Percentiles rank a stretch among this genome's conserved stretches.
These are phyloP conservation scores for Odontesthes bonariensis DNA, from an alignment of 2,113 vertebrate genomes.

Conservation along the genomic window DNA sequence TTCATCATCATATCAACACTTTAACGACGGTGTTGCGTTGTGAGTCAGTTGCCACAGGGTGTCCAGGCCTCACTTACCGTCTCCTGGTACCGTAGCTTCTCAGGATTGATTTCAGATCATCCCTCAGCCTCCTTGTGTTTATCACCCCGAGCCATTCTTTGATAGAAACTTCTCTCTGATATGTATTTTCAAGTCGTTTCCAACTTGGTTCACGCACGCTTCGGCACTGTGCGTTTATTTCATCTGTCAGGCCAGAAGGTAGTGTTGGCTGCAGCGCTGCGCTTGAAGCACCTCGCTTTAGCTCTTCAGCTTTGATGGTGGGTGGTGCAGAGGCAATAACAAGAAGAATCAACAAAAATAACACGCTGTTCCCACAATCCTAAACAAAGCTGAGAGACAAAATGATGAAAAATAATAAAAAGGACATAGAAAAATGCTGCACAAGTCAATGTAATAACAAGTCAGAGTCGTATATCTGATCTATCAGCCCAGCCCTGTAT, in stretches of 20 bases:
- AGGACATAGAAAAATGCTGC: constrained; percentile 28
- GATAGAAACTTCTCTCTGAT: constrained; percentile 49
- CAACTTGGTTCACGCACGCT: constrained; percentile 7
- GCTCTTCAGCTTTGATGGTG: constrained; percentile 43
- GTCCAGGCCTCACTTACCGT: constrained; percentile 39
- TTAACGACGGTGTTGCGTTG: constrained; percentile 31
- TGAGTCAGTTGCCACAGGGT: constrained; percentile 46
- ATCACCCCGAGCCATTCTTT: constrained; percentile 34
- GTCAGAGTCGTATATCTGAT: constrained; percentile 20
- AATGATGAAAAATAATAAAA: constrained; percentile 47
- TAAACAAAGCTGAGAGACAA: constrained; percentile 31
- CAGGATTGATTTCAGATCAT: constrained; percentile 59
- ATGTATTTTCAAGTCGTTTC: constrained; percentile 33
- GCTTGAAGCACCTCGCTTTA: constrained; percentile 47
- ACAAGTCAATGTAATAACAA: constrained; percentile 39
- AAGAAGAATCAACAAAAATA: constrained; percentile 58
- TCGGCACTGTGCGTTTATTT: constrained; percentile 15
- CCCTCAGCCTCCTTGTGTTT: constrained; percentile 48
- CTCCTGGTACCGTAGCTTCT: constrained; percentile 47
- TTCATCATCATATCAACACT: constrained; percentile 52
- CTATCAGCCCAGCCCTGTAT: constrained; percentile 12
- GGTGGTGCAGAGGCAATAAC: constrained; percentile 55
- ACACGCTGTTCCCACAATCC: constrained; percentile 22
- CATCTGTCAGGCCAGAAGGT: constrained; percentile 54
- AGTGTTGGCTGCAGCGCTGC: constrained; percentile 38